Evolutionary conservation across 64 coral and sea anemone genomes (phyloP).

Genomic region (Montipora sp.): DNA sequence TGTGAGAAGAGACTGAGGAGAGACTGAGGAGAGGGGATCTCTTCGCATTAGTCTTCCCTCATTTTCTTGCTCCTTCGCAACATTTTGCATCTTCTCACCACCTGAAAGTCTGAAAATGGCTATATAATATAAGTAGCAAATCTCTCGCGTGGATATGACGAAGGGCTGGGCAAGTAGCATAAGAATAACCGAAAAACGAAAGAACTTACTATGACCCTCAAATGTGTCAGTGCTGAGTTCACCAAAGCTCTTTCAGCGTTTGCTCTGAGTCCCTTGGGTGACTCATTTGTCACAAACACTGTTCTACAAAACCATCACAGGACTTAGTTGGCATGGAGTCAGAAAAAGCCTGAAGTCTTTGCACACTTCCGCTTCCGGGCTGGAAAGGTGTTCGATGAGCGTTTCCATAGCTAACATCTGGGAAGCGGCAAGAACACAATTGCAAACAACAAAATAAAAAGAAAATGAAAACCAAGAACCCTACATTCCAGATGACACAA

Average conservation of each 20-base stretch:
- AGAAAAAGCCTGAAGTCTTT: slow-evolving; percentile 96
- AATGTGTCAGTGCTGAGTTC: slow-evolving; percentile 79
- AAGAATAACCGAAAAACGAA: background rate
- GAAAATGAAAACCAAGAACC: background rate
- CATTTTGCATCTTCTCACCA: no score
- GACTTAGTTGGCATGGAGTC: slow-evolving; percentile 95
- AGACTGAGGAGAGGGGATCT: no score
- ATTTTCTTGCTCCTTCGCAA: no score
- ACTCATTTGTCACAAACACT: slow-evolving; percentile 98
- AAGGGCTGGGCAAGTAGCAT: background rate
- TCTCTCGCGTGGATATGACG: no score
- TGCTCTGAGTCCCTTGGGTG: slow-evolving; percentile 93
- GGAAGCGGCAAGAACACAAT: slow-evolving; percentile 88
- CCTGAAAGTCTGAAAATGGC: no score
- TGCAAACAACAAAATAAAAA: slow-evolving; percentile 45
- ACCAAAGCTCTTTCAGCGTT: slow-evolving; percentile 96
- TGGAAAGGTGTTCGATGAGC: slow-evolving; percentile 69
- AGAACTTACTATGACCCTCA: slow-evolving; percentile 77
- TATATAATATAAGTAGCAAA: no score
- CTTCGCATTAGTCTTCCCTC: no score
- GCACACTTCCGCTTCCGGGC: slow-evolving; percentile 84
- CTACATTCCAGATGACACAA: no score
- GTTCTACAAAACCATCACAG: slow-evolving; percentile 95
- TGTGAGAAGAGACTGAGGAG: no score
- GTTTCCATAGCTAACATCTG: slow-evolving; percentile 99